Base-by-base conservation (phyloP, 1,140 invertebrate genomes). In the Drosophila saltans region DNA sequence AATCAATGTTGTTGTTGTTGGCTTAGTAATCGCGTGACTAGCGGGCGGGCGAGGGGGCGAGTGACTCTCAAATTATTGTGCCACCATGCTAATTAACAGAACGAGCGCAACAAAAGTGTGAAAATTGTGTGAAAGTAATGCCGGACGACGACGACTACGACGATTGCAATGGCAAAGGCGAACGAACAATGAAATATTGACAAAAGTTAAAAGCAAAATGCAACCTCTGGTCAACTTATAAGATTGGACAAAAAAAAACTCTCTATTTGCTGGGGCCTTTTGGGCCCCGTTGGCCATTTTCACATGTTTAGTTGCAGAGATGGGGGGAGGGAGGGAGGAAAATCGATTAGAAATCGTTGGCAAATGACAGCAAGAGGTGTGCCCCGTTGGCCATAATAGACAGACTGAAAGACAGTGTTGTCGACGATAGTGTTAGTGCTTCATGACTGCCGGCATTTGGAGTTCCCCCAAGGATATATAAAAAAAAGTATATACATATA, bases 301-400 rank as follows among this genome's bases (percentile, higher is more conserved):
- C 74, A 76, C 74, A 79, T 73, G 66, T 69, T 75, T 75, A 24
- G 41, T 61, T 57, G n/a, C 2, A 33, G 28, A 16, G 60, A 43
- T n/a, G 60, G 62, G 57, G 80, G 4, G 4, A 86, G 89, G 60
- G 52, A n/a, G 60, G 62, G 57, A 84, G 4, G 4, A 86, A 86
- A 86, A 86, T 86, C 83, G 84, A 86, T 86, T 86, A 86, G 83
- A 86, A 86, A 86, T 83, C 83, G 80, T 74, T 88, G 84, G 80
- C 80, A 86, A 88, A 86, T 86, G 83, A 86, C 84, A 89, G 83
- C 83, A 74, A 80, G 83, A 86, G 82, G 82, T 86, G 82, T 86
- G 82, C 84, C 45, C 83, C 83, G 80, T 69, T 69, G 83, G 83
- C 83, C 69, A 69, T 59, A 78, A 69, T 52, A 48, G 75, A 72